Evolutionary conservation across 2,888 invertebrate genomes (phyloP), one percentile per base, ranked within the genome.

Genomic region (Mongoloraphidia duomilia): DNA sequence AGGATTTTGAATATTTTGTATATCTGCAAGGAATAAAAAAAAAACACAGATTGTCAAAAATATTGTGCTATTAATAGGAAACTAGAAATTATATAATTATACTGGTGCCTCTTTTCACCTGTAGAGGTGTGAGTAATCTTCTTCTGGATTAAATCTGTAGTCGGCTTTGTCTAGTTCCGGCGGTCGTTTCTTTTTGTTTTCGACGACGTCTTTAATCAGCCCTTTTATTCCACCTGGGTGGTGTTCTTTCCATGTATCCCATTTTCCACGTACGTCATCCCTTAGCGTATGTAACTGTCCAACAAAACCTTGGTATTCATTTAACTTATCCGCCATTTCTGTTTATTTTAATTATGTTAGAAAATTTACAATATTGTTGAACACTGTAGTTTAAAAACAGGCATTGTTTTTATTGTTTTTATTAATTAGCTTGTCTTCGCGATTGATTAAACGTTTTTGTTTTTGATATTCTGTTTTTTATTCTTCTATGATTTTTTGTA

Each of bases 241-340:
- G 49, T 73, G 66, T 54, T 84, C 80, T 50, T 75, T 78, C 73
- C 79, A 82, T 13, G 61, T 65, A 2, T 72, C 62, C 73, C 76
- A 80, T 52, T 74, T 73, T 60, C 82, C 82, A 49, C 73, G 75
- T 37, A 80, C 69, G 49, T 71, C 71, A 54, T 86, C 84, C 43
- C 82, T 73, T 53, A 76, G 70, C 14, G 74, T 73, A 60, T 89
- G 88, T 34, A 83, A 62, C 26, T 84, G 73, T 8, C 88, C 88
- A 2, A 79, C 65, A 46, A 80, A 67, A 1, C 89, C 88, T 63
- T 86, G 82, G 63, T 89, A 89, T 57, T 85, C 83, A 59, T 84
- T 77, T 47, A 89, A 65, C 64, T 89, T 89, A 56, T 88, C 86
- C 60, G 81, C 80, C 80, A 80, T 82, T 56, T 56, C 64, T 50